These are phyloP conservation scores for Cebidichthys violaceus DNA, from an alignment of 2,113 vertebrate species.

Conservation along the genomic window DNA sequence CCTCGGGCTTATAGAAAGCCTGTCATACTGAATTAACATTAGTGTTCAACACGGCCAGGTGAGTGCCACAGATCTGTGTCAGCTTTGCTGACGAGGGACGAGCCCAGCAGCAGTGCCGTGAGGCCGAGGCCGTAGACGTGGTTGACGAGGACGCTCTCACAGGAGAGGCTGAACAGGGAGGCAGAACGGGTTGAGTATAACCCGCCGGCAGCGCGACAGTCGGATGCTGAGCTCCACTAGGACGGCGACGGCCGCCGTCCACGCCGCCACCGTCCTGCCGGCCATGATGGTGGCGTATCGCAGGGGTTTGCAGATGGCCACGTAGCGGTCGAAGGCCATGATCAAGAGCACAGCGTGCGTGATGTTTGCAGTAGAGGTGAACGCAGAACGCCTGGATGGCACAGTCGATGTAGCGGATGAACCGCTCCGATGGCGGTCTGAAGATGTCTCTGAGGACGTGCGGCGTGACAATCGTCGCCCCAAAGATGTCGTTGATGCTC, in stretches of 20 bases:
- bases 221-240: slow-evolving; percentile 70
- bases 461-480: slow-evolving; percentile 60
- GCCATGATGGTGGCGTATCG: slow-evolving; percentile 73
- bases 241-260: slow-evolving; percentile 65
- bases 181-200: slow-evolving; percentile 70
- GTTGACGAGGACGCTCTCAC: slow-evolving; percentile 65
- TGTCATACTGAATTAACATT: no score
- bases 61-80: slow-evolving; percentile 74
- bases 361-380: slow-evolving; percentile 58
- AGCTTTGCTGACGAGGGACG: slow-evolving; percentile 58
- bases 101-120: slow-evolving; percentile 28
- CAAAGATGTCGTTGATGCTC: slow-evolving; percentile 68
- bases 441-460: slow-evolving; percentile 61
- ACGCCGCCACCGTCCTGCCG: slow-evolving; percentile 69
- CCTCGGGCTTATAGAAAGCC: no score
- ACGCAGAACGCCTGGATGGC: slow-evolving; percentile 70
- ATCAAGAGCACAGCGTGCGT: slow-evolving; percentile 73
- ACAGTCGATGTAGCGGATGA: slow-evolving; percentile 70
- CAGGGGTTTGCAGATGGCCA: slow-evolving; percentile 79
- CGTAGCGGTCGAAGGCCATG: slow-evolving; percentile 80
- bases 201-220: slow-evolving; percentile 66
- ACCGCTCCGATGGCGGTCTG: slow-evolving; percentile 38
- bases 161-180: slow-evolving; percentile 76
- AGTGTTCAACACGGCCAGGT: slow-evolving; percentile 53
- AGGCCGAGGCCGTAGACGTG: slow-evolving; percentile 64